Percentiles rank a stretch among this genome's conserved stretches.
Evolutionary conservation across 2,113 vertebrate species (phyloP).

Genomic region (Brachyistius frenatus): DNA sequence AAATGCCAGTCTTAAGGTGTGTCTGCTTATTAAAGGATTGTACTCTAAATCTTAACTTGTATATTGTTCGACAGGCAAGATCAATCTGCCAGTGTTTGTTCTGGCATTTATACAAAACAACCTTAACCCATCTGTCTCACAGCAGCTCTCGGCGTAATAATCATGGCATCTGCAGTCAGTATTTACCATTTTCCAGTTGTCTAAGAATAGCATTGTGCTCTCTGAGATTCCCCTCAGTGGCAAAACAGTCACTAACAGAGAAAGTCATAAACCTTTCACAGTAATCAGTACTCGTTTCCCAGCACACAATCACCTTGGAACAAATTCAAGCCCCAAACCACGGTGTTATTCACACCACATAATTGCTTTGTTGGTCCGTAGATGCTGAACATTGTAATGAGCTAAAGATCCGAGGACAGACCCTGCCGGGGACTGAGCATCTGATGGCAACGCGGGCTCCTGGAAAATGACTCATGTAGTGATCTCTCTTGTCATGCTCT

Average conservation of each 20-base stretch:
- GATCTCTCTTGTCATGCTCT: conserved; percentile 20
- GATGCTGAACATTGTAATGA: conserved; percentile 34
- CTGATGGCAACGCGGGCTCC: conserved; percentile 15
- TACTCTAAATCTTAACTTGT: background rate
- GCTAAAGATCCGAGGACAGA: conserved; percentile 42
- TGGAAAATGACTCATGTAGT: conserved; percentile 41
- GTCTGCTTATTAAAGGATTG: background rate
- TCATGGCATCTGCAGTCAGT: conserved; percentile 52
- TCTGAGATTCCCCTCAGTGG: conserved; percentile 46
- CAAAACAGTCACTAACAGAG: conserved; percentile 41
- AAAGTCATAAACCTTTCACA: conserved; percentile 52
- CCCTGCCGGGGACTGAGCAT: background rate
- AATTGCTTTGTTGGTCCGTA: conserved; percentile 48
- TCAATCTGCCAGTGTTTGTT: background rate
- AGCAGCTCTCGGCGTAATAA: conserved; percentile 31
- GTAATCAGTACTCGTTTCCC: conserved; percentile 22
- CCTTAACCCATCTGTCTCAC: background rate
- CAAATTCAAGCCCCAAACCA: conserved; percentile 30
- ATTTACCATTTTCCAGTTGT: conserved; percentile 15
- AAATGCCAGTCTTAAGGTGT: conserved; percentile 3
- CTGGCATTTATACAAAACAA: conserved; percentile 8
- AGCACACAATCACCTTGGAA: conserved; percentile 48
- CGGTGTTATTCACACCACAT: conserved; percentile 37
- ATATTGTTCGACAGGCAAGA: background rate
- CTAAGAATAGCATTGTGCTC: conserved; percentile 40